These are phyloP conservation scores for Notolepis coatsorum DNA, from an alignment of 2,797 vertebrate genomes.

Conservation along the genomic window DNA sequence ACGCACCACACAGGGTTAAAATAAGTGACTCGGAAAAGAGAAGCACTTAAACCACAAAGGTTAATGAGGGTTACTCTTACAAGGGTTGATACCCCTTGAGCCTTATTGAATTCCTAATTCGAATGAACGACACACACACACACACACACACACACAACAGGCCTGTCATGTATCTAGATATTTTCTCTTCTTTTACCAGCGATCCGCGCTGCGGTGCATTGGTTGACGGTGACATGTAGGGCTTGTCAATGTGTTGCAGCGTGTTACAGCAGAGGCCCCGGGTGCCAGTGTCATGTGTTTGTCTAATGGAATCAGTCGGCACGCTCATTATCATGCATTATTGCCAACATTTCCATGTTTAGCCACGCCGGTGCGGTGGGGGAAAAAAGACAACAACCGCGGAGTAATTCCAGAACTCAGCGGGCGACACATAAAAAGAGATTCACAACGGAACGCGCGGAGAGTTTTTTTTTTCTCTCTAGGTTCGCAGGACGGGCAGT, in stretches of 20 bases:
- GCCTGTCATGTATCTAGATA: constrained; percentile 40
- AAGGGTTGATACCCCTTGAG: constrained; percentile 55
- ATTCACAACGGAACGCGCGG: constrained; percentile 43
- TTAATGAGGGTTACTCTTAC: constrained; percentile 52
- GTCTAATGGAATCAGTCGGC: constrained; percentile 72
- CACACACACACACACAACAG: constrained; percentile 24
- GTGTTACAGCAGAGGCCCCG: constrained; percentile 65
- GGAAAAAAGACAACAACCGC: constrained; percentile 30
- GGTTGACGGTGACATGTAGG: constrained; percentile 42
- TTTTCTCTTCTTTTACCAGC: constrained; percentile 25
- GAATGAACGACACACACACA: constrained; percentile 47
- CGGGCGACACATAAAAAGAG: constrained; percentile 45
- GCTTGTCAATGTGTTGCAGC: constrained; percentile 60
- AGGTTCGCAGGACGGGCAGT: constrained; percentile 44
- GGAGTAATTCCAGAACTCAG: constrained; percentile 47
- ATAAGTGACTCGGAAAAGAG: constrained; percentile 33
- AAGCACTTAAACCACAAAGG: constrained; percentile 45
- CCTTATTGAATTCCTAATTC: constrained; percentile 64
- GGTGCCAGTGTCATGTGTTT: constrained; percentile 61
- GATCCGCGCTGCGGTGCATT: constrained; percentile 37
- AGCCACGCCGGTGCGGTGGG: constrained; percentile 40
- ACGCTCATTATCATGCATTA: constrained; percentile 70
- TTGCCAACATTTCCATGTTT: constrained; percentile 63
- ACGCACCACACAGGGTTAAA: constrained; percentile 28
- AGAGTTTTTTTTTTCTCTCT: constrained; percentile 42